A percentile compares a stretch with the other conserved stretches of the same genome.
Conservation (phyloP, 2,113 vertebrate genomes). For the Psephotus haematonotus region DNA sequence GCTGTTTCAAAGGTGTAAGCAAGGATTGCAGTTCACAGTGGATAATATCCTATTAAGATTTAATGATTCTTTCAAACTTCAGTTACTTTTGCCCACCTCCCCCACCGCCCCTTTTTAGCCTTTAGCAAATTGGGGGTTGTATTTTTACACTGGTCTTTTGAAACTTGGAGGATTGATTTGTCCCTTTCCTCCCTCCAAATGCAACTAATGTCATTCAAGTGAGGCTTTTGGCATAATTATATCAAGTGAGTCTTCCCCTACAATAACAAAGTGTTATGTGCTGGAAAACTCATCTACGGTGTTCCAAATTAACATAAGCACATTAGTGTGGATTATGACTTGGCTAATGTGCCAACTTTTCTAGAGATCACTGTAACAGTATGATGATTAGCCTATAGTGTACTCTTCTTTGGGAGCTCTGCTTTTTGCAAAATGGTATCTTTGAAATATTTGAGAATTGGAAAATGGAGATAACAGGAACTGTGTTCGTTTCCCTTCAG, state of each 20-base stretch:
- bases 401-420: background rate
- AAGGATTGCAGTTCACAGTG: background rate
- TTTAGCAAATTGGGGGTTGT: background rate
- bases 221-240: background rate
- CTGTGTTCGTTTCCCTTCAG: background rate
- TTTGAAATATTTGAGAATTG: background rate
- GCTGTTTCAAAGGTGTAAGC: background rate
- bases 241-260: background rate
- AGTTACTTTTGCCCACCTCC: background rate
- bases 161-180: background rate
- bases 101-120: background rate
- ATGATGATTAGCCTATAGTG: rapidly evolving
- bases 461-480: background rate
- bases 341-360: background rate
- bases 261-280: background rate
- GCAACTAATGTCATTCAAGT: background rate
- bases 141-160: background rate
- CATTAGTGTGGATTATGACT: background rate
- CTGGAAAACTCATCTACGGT: background rate
- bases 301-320: background rate
- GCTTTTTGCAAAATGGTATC: background rate
- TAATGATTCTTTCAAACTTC: background rate
- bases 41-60: background rate
- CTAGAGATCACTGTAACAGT: background rate
- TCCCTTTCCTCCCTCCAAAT: background rate